A percentile compares a stretch with the other conserved stretches of the same genome.
Conservation (phyloP, 2,797 vertebrate species). For the Mustela erminea region DNA sequence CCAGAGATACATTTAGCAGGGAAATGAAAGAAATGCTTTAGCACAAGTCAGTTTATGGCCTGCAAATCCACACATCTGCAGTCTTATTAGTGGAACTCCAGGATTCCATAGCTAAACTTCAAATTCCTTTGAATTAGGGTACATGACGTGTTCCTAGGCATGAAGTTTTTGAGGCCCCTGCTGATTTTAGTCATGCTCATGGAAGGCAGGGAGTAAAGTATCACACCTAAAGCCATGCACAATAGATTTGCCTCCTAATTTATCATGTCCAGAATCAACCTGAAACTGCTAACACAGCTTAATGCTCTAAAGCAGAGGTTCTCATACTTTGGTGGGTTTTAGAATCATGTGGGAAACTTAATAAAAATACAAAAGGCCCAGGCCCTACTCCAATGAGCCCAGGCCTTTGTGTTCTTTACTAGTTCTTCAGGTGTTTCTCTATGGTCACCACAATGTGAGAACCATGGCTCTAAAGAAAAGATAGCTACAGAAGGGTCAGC, state of each 20-base stretch:
- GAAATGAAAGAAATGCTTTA: slow-evolving; percentile 21
- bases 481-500: background rate
- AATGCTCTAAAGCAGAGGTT: background rate
- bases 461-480: background rate
- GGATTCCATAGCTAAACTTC: background rate
- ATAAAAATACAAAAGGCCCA: background rate
- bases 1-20: background rate
- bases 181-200: background rate
- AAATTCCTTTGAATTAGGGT: background rate
- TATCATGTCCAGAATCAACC: background rate
- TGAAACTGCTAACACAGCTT: background rate
- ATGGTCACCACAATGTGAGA: background rate
- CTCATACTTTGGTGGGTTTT: background rate
- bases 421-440: background rate
- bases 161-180: background rate
- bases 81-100: background rate
- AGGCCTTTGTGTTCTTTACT: background rate
- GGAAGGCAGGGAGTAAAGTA: background rate
- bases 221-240: background rate
- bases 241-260: background rate
- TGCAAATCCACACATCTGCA: background rate
- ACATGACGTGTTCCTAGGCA: background rate
- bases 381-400: background rate
- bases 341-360: background rate
- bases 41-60: background rate